These are phyloP conservation scores for Reticulitermes lucifugus DNA, from an alignment of 2,888 invertebrate species.

Conservation along the genomic window DNA sequence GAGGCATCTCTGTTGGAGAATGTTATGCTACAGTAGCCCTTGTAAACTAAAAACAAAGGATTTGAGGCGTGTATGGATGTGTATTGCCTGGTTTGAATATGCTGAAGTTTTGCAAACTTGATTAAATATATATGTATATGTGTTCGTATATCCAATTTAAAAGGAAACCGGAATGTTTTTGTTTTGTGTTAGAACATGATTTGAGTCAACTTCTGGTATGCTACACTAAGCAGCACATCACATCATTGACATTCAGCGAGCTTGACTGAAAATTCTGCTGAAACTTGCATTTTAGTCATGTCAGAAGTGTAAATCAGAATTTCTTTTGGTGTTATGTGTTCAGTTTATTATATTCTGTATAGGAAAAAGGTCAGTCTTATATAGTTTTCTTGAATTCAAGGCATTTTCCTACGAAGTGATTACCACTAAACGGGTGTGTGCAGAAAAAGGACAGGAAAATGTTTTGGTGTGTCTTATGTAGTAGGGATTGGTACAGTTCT, in stretches of 20 bases:
- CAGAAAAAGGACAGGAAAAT: too few species aligned
- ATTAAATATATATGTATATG: not conserved
- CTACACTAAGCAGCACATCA: constrained; percentile 22
- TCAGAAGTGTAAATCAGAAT: too few species aligned
- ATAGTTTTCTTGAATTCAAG: too few species aligned
- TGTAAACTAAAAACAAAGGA: not conserved
- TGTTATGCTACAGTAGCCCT: constrained; percentile 3
- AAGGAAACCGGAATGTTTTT: not conserved
- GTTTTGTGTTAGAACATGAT: not conserved
- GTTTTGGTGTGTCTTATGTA: too few species aligned
- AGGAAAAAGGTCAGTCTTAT: too few species aligned
- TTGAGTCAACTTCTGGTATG: constrained; percentile 33
- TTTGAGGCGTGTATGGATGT: constrained; percentile 38
- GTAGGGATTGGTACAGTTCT: too few species aligned
- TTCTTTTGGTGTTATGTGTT: too few species aligned
- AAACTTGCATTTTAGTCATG: too few species aligned
- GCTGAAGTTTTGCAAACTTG: constrained; percentile 34
- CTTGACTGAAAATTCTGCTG: too few species aligned
- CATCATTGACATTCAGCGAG: not conserved
- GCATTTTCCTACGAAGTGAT: too few species aligned
- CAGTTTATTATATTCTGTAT: too few species aligned
- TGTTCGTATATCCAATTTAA: not conserved
- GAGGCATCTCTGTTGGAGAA: not conserved
- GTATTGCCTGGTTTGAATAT: constrained; percentile 40
- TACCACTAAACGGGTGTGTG: too few species aligned